Base-by-base conservation (phyloP, 1,140 invertebrate genomes). In the Drosophila neocordata region DNA sequence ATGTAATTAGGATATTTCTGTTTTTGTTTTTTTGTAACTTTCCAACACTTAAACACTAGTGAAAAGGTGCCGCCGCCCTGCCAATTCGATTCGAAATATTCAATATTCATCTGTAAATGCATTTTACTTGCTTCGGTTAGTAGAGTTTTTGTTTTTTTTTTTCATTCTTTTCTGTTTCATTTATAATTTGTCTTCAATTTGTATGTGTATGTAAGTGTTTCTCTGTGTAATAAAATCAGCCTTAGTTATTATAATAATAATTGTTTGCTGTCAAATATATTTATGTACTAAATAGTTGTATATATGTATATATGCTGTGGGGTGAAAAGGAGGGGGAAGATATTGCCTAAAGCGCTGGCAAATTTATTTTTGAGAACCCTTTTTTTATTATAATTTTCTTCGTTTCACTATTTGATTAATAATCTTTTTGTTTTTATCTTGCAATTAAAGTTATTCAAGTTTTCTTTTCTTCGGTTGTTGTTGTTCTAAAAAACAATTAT, bases 181-280 rank as follows among this genome's bases (percentile, higher is more conserved):
- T 65, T 18, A 48, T 48, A 48, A 48, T 18, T 48, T 48, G 41
- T 48, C 41, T 12, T 58, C 12, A 15, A 57, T 65, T 24, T 22
- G 18, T 56, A 44, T 60, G 51, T 48, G 59, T 37, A 12, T 37
- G 5, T 20, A 8, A 72, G 38, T 73, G 24, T 57, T 60, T 65
- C 38, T 31, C 4, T 31, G 6, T 31, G 53, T 56, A 76, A 81
- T 88, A 87, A 87, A 88, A 87, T 87, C 82, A 87, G 82, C 82
- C 82, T 88, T 87, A 87, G 78, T 87, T 78, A 88, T 87, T 78
- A 88, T 87, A 87, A 87, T 87, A 87, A 87, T 88, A 82, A 83
- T 88, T 85, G 81, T 78, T 81, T 59, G 41, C 41, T 48, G 41
- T 48, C 41, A 48, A 48, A 48, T 48, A 48, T 18, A 48, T 48